Conservation (phyloP, 2,113 vertebrate genomes). For the Epinephelus fuscoguttatus region DNA sequence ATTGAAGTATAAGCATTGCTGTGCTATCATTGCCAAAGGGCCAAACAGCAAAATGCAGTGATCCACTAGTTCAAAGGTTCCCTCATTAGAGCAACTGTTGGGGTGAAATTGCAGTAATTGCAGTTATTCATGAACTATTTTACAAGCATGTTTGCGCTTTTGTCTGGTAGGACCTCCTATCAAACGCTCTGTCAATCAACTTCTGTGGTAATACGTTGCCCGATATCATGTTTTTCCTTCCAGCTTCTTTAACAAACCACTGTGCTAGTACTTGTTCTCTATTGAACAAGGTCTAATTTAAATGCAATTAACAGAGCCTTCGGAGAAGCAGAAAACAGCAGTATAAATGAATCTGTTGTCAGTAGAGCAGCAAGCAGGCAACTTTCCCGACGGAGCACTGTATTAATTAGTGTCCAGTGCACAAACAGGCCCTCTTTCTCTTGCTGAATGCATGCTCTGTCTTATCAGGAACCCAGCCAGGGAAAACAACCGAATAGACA, state of each 20-base stretch:
- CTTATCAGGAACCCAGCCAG: slow-evolving; percentile 75
- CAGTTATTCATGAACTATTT: slow-evolving; percentile 46
- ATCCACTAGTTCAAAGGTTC: slow-evolving; percentile 21
- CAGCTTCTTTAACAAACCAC: slow-evolving; percentile 62
- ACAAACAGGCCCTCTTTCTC: slow-evolving; percentile 76
- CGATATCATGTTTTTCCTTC: slow-evolving; percentile 37
- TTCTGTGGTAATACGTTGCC: slow-evolving; percentile 1
- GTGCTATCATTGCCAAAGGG: slow-evolving; percentile 28
- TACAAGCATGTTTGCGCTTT: slow-evolving; percentile 3
- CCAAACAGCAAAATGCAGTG: slow-evolving; percentile 34
- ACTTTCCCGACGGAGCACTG: slow-evolving; percentile 76
- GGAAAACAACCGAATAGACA: slow-evolving; percentile 66
- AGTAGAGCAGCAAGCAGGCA: slow-evolving; percentile 73
- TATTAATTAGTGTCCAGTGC: slow-evolving; percentile 85
- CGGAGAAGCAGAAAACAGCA: slow-evolving; percentile 77
- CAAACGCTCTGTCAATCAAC: slow-evolving; percentile 29
- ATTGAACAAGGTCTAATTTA: slow-evolving; percentile 81
- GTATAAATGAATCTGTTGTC: slow-evolving; percentile 83
- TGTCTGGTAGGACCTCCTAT: slow-evolving; percentile 19
- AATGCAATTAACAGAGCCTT: slow-evolving; percentile 83
- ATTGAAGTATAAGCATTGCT: slow-evolving; percentile 28
- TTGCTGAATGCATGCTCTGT: slow-evolving; percentile 71
- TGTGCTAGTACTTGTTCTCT: slow-evolving; percentile 65
- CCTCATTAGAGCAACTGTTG: slow-evolving; percentile 35
- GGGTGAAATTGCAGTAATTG: slow-evolving; percentile 43